Evolutionary conservation across 2,888 invertebrate species (phyloP), one percentile per base, ranked within the genome.

Genomic region (Sarcophaga rosellei): DNA sequence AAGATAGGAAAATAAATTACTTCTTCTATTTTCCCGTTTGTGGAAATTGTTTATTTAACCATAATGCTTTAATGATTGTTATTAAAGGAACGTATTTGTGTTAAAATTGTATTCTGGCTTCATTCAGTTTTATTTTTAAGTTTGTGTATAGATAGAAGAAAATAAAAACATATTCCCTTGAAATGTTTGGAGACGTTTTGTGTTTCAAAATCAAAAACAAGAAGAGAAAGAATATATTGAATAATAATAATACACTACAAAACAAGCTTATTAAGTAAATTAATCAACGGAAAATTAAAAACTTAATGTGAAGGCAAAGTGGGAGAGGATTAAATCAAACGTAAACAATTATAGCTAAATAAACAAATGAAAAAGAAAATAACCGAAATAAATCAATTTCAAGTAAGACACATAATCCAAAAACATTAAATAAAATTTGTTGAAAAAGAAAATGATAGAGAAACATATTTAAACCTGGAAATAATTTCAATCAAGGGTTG

Each of bases 401-500:
- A 73, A 73, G 21, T 15, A 70, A 85, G 81, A 83, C 78, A 87
- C 74, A 86, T 75, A 65, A 79, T 84, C 63, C 59, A 86, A 84
- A 66, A 85, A 81, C 74, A 72, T 74, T 79, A 66, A 82, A 72
- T 53, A 62, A 80, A 57, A 72, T 66, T 69, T 10, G 72, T 82
- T 76, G 8, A 73, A 78, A 72, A 82, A 83, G 57, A 70, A 73
- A 69, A 84, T 70, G 84, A 85, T 70, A 85, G 82, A 84, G 80
- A 85, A 85, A 84, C 57, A 77, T 87, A 90, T 91, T 91, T 92
- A 94, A 97, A 98, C 98, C 98, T 98, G 96, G 96, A 96, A 94
- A 98, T 97, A 92, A 97, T 96, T 94, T 96, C 96, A 94, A 98
- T 96, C 94, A 98, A 95, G 93, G 98, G 97, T 94, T 96, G 96